phyloP scores from a whole-genome alignment of 2,888 invertebrate genomes.

The Dynastes tityus region DNA sequence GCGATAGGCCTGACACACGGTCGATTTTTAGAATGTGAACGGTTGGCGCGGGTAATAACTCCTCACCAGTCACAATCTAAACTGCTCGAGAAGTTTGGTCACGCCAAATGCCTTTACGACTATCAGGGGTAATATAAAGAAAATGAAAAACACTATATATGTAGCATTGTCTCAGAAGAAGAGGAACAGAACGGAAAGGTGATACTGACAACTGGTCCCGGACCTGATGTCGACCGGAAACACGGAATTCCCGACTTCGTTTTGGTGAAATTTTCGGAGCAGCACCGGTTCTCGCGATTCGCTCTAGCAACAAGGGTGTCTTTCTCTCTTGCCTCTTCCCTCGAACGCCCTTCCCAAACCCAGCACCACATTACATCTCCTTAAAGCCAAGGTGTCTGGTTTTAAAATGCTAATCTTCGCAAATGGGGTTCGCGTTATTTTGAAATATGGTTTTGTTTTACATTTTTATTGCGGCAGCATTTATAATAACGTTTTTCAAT shows the following conservation, averaged over 20 bases:
- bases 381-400: conserved; percentile 71
- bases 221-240: conserved; percentile 66
- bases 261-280: conserved; percentile 42
- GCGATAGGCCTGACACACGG: conserved; percentile 68
- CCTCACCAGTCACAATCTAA: conserved; percentile 69
- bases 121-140: conserved; percentile 90
- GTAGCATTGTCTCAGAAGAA: conserved; percentile 67
- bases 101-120: conserved; percentile 92
- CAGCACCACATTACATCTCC: conserved; percentile 67
- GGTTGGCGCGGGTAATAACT: conserved; percentile 62
- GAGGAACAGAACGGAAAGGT: conserved; percentile 61
- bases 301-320: conserved; percentile 57
- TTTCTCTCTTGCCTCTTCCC: not conserved
- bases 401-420: conserved; percentile 72
- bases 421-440: conserved; percentile 72
- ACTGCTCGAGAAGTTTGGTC: conserved; percentile 79
- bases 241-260: conserved; percentile 59
- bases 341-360: conserved; percentile 57
- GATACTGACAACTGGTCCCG: conserved; percentile 68
- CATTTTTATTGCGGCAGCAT: conserved; percentile 72
- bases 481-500: conserved; percentile 72
- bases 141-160: conserved; percentile 86
- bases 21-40: conserved; percentile 66
- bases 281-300: conserved; percentile 59
- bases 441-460: conserved; percentile 72